Evolutionary conservation across 2,113 vertebrate species (phyloP), one percentile per base, ranked within the genome.

Genomic region (Serinus canaria): DNA sequence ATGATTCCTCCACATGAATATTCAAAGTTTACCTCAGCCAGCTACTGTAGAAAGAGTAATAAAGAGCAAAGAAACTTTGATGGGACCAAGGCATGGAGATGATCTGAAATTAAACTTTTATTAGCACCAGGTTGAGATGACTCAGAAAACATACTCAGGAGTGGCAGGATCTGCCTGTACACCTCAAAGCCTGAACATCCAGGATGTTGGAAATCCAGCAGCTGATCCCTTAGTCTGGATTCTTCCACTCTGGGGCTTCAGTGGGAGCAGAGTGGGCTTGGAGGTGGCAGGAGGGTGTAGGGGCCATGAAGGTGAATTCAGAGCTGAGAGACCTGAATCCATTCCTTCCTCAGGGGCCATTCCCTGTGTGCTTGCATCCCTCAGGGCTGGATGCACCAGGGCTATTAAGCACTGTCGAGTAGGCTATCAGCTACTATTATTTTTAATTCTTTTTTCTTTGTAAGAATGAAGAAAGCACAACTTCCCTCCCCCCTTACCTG

Each of bases 1-100:
- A 81, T 92, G 52, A 81, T 92, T 95, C 75, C 70, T 93, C 56
- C n/a, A 47, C 79, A 94, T 96, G 94, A 96, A 96, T 95, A 92
- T 93, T 95, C 92, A 95, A 89, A 76, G 66, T 90, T 28, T 62
- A 73, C 39, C 64, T 94, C 84, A 64, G 39, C 21, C 66, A 66
- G 24, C 62, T 49, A 64, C 23, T 90, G 43, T 30, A 37, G 47
- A 93, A 94, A 86, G 79, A 93, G 78, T 87, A 92, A 92, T 92
- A 91, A 94, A 90, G 52, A 90, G 59, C 35, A 80, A 10, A 49
- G 56, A 78, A 91, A 82, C 62, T 92, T 90, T 22, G 49, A 24
- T 75, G 76, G 46, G 80, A 56, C 86, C 35, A 39, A 69, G 56
- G 56, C 0, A 0, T 63, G 60, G 52, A 24, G 70, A 25, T 11